Conservation (phyloP, 2,797 vertebrate species). For the Orestias chungarensis region DNA sequence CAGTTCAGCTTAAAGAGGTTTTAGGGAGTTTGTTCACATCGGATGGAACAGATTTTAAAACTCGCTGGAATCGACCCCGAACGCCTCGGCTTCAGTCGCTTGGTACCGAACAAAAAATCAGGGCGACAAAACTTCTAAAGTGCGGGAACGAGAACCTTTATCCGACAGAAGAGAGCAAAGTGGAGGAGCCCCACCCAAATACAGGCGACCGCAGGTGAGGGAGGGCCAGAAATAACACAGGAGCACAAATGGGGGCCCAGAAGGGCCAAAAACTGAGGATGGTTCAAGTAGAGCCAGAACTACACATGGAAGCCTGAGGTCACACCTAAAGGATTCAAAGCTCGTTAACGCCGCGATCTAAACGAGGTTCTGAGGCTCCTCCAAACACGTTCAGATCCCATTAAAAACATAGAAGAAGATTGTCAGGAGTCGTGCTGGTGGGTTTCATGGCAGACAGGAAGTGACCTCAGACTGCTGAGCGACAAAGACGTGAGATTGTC, state of each 20-base stretch:
- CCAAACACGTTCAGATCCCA: too few species aligned
- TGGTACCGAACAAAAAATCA: slow-evolving; percentile 6
- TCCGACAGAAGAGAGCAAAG: slow-evolving; percentile 1
- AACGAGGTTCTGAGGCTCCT: too few species aligned
- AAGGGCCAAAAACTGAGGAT: neutral
- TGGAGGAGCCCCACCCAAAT: neutral
- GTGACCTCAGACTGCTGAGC: slow-evolving; percentile 12
- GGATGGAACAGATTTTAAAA: slow-evolving; percentile 1
- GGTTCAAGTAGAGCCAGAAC: too few species aligned
- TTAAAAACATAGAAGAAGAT: too few species aligned
- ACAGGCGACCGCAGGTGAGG: neutral
- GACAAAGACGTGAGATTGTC: slow-evolving; percentile 71
- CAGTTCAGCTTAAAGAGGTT: slow-evolving; percentile 15
- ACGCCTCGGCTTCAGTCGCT: neutral
- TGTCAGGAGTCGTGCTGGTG: slow-evolving; percentile 25
- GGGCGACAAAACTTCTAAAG: slow-evolving; percentile 14
- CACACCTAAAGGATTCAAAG: neutral
- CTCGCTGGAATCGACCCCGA: neutral
- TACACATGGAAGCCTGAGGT: neutral
- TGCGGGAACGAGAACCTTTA: slow-evolving; percentile 18
- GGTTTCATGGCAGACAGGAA: neutral
- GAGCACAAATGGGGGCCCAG: neutral
- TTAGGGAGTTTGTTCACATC: slow-evolving; percentile 1
- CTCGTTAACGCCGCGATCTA: neutral
- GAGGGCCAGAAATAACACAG: too few species aligned